Percentiles rank a stretch among this genome's conserved stretches.
Conservation (phyloP, 2,113 vertebrate genomes). For the Ochotona curzoniae region DNA sequence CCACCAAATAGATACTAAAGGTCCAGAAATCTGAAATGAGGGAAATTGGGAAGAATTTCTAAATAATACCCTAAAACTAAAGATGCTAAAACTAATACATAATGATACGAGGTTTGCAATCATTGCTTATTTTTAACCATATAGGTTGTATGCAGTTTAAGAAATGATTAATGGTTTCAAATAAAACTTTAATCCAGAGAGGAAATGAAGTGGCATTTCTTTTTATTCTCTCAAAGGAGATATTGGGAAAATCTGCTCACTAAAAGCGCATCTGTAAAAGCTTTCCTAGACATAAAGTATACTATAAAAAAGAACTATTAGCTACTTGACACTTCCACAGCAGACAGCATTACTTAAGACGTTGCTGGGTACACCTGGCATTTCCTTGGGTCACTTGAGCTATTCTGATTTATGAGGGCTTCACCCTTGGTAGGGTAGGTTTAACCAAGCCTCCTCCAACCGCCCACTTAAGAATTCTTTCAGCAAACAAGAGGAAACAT, state of each 20-base stretch:
- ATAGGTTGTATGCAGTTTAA: background rate
- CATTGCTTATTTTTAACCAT: slow-evolving; percentile 25
- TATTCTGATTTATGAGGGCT: slow-evolving; percentile 51
- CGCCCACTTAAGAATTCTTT: slow-evolving; percentile 60
- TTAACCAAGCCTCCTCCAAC: slow-evolving; percentile 58
- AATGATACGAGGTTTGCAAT: background rate
- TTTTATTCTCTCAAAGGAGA: slow-evolving; percentile 52
- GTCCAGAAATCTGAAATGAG: slow-evolving; percentile 12
- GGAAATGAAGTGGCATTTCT: background rate
- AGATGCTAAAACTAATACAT: background rate
- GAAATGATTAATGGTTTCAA: background rate
- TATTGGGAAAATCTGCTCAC: background rate
- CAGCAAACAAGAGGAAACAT: slow-evolving; percentile 52
- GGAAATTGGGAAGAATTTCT: background rate
- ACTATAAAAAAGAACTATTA: slow-evolving; percentile 1
- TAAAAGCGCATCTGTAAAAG: background rate
- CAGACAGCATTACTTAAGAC: background rate
- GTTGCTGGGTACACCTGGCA: background rate
- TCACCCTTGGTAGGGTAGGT: slow-evolving; percentile 3
- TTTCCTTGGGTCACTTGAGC: slow-evolving; percentile 41
- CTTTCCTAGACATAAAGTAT: background rate
- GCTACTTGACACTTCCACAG: slow-evolving; percentile 25
- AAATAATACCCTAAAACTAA: background rate
- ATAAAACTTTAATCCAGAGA: slow-evolving; percentile 17
- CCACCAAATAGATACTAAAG: background rate